Base-by-base conservation (phyloP, 2,797 vertebrate species). In the Pterois miles region DNA sequence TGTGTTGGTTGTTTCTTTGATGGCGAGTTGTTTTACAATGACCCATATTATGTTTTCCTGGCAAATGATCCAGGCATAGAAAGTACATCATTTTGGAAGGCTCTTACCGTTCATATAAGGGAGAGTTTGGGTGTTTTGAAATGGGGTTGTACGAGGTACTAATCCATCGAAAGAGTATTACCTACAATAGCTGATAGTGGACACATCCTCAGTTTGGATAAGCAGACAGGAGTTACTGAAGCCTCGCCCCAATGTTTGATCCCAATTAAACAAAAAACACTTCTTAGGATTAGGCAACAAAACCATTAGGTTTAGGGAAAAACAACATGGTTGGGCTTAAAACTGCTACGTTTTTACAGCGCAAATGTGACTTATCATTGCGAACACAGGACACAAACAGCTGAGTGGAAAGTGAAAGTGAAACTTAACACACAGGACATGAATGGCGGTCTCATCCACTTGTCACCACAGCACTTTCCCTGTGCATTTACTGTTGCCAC, bases 351-450 rank as follows among this genome's bases (percentile, higher is more conserved):
- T 46, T 46, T 46, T 46, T 46, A 46, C 43, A n/a, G 43, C 20
- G 8, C 43, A 46, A 46, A 46, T 46, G 43, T 46, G 43, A 0
- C 18, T 46, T n/a, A 18, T 20, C 0, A 8, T 46, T 46, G 0
- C 0, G 43, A 46, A 46, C 43, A 46, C 8, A 3, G 43, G 43
- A 0, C 43, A 46, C 43, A 20, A 46, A 46, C 18, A 46, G 18
- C 43, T 46, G 43, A 46, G 20, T 46, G 18, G 8, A 46, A 48
- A 48, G 43, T 20, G 18, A 20, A 46, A 20, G 38, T 40, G 40
- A 43, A 43, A 18, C 40, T 16, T 46, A 46, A 46, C 8, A 4
- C 3, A 9, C 8, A 3, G 18, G 43, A 46, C 43, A 46, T 20
- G 43, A 20, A 0, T 18, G 8, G 18, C 7, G 4, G 8, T 46